A percentile compares a stretch with the other conserved stretches of the same genome.
These are phyloP conservation scores for Petroica traversi DNA, from an alignment of 2,113 vertebrate genomes.

Conservation along the genomic window DNA sequence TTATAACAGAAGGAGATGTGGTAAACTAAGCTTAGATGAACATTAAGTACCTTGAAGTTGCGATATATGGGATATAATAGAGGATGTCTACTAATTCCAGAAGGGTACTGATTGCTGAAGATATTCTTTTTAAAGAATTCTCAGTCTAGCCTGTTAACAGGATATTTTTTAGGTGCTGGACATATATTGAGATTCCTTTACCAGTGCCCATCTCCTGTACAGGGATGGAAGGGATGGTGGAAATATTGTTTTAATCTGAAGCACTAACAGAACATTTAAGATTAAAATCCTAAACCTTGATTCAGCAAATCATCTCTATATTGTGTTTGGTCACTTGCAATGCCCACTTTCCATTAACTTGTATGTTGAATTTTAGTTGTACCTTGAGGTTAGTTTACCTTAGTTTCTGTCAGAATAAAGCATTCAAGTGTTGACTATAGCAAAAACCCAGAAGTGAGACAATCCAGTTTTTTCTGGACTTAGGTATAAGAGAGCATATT, in stretches of 20 bases:
- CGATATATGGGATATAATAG: not conserved
- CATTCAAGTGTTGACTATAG: not conserved
- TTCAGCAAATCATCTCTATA: not conserved
- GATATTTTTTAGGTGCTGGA: not conserved
- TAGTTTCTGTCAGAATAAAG: not conserved
- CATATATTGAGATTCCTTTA: not conserved
- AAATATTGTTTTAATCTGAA: not conserved
- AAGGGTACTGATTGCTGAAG: not conserved
- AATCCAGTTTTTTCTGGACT: not conserved
- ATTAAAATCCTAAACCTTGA: not conserved
- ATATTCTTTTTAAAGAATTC: not conserved
- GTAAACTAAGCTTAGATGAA: not conserved
- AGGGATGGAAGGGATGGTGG: not conserved
- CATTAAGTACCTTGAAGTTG: not conserved
- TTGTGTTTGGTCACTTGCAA: not conserved
- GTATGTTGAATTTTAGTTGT: not conserved
- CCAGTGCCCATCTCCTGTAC: not conserved
- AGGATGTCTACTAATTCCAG: not conserved
- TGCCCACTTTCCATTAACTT: not conserved
- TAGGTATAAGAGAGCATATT: not conserved
- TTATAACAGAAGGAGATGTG: not conserved
- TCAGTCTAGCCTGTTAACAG: not conserved
- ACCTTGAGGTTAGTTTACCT: not conserved
- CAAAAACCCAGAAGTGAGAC: not conserved
- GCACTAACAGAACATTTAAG: not conserved